Evolutionary conservation across 2,888 invertebrate genomes (phyloP).

Genomic region (Drosophila histrio): DNA sequence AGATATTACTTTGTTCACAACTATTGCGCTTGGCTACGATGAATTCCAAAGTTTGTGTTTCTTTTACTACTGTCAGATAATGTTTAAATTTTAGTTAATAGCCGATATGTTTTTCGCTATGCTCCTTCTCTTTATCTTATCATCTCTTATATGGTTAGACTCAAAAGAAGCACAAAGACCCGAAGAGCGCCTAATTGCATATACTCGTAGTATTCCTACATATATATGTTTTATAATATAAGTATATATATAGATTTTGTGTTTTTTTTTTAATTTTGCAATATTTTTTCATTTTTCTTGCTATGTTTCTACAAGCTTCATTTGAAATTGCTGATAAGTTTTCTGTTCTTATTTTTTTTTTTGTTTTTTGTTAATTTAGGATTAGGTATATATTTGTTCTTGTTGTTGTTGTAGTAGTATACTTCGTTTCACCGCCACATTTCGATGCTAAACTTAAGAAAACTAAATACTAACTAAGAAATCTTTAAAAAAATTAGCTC

Average conservation of each 20-base stretch:
- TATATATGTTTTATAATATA: constrained; percentile 13
- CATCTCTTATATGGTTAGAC: constrained; percentile 46
- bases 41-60: constrained; percentile 35
- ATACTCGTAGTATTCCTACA: constrained; percentile 6
- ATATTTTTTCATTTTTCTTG: constrained; percentile 27
- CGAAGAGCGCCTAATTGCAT: constrained; percentile 63
- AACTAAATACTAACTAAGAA: constrained; percentile 73
- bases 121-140: constrained; percentile 29
- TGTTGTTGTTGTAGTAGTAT: constrained; percentile 57
- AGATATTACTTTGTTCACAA: constrained; percentile 40
- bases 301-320: constrained; percentile 69
- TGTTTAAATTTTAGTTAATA: constrained; percentile 33
- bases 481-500: constrained; percentile 67
- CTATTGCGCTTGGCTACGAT: constrained; percentile 58
- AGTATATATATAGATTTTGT: constrained; percentile 24
- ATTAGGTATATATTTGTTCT: constrained; percentile 53
- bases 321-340: constrained; percentile 64
- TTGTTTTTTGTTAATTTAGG: constrained; percentile 34
- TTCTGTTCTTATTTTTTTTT: constrained; percentile 8
- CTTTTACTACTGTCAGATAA: constrained; percentile 30
- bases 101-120: constrained; percentile 71
- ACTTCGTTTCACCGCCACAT: constrained; percentile 72
- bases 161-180: constrained; percentile 61
- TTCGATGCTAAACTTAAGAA: constrained; percentile 70
- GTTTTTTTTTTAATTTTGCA: constrained; percentile 30